These are phyloP conservation scores for Holacanthus passer DNA, from an alignment of 2,113 vertebrate genomes.

Conservation along the genomic window DNA sequence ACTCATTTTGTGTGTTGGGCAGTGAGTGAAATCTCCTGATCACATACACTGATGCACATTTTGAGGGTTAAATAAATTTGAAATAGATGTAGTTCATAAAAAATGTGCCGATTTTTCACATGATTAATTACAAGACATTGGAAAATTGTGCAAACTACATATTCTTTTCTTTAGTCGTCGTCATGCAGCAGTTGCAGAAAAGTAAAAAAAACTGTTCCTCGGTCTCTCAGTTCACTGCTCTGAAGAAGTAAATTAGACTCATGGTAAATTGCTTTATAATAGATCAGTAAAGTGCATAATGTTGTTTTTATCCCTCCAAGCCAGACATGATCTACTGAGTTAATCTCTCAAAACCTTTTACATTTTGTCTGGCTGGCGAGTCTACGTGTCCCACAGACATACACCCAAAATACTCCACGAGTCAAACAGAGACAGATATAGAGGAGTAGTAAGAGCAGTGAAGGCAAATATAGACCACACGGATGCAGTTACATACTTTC, in stretches of 20 bases:
- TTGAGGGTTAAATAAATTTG: too few relatives aligned
- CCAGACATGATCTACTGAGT: conserved; percentile 46
- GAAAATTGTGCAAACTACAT: neutral
- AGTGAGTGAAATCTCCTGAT: neutral
- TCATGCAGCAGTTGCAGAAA: neutral
- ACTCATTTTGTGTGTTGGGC: rapidly evolving
- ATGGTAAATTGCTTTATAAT: conserved; percentile 50
- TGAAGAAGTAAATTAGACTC: conserved; percentile 45
- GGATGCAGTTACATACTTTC: conserved; percentile 22
- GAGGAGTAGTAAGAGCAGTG: conserved; percentile 27
- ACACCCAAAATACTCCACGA: conserved; percentile 39
- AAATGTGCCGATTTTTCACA: too few relatives aligned
- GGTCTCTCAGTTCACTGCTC: conserved; percentile 26
- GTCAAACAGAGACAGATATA: conserved; percentile 42
- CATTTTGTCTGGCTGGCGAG: conserved; percentile 37
- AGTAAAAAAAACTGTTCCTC: conserved; percentile 22
- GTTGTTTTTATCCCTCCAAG: conserved; percentile 27
- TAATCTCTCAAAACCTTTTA: conserved; percentile 52
- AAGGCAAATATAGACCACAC: conserved; percentile 45
- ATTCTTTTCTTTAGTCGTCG: too few relatives aligned
- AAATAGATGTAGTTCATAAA: too few relatives aligned
- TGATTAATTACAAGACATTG: neutral
- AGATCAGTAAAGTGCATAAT: conserved; percentile 54
- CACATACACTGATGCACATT: neutral
- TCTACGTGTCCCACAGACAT: conserved; percentile 9